Evolutionary conservation across 2,888 invertebrate genomes (phyloP).

Genomic region (Amphipoea lucens): DNA sequence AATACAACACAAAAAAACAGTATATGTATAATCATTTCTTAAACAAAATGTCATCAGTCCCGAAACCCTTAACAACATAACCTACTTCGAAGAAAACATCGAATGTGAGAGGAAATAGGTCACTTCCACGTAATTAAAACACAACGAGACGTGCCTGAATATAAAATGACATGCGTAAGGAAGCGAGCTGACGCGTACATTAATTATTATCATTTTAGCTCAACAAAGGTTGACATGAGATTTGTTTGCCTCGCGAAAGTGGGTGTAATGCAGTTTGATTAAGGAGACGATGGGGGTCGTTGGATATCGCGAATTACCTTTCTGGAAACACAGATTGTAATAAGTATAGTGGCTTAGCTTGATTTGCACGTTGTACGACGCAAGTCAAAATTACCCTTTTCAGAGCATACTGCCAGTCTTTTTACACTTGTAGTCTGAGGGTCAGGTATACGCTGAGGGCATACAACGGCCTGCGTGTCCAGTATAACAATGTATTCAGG

Average conservation of each 20-base stretch:
- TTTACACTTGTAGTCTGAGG: too few relatives aligned
- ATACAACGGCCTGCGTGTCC: too few relatives aligned
- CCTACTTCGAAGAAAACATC: conserved; percentile 48
- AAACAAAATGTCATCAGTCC: background rate
- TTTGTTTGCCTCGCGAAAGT: conserved; percentile 17
- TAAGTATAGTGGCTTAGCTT: too few relatives aligned
- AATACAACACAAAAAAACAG: background rate
- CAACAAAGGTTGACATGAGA: conserved; percentile 1
- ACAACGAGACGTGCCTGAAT: conserved; percentile 29
- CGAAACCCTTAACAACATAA: conserved; percentile 35
- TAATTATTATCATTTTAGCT: conserved; percentile 27
- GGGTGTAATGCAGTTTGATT: too few relatives aligned
- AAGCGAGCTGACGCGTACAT: conserved; percentile 19
- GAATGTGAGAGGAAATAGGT: conserved; percentile 50
- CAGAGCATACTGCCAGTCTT: too few relatives aligned
- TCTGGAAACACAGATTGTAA: too few relatives aligned
- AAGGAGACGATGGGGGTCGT: too few relatives aligned
- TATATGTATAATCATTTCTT: background rate
- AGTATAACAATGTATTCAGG: too few relatives aligned
- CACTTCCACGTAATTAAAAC: conserved; percentile 50
- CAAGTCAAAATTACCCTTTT: too few relatives aligned
- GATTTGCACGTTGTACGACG: too few relatives aligned
- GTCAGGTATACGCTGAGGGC: too few relatives aligned
- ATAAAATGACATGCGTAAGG: conserved; percentile 46
- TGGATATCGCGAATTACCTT: too few relatives aligned